These are phyloP conservation scores for Pseudomyrmex dendroicus DNA, from an alignment of 1,140 invertebrate species.

Conservation along the genomic window DNA sequence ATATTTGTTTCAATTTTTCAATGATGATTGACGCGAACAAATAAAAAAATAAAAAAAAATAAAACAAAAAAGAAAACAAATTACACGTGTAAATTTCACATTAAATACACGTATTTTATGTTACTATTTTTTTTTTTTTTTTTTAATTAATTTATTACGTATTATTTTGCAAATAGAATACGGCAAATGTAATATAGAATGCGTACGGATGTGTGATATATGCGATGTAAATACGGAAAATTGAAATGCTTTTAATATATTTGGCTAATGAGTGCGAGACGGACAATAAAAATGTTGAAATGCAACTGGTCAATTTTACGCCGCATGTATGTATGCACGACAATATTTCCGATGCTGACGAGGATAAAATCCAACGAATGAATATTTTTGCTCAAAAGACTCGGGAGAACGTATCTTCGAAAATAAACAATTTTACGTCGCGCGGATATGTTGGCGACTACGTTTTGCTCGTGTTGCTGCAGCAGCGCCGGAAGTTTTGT, in stretches of 20 bases:
- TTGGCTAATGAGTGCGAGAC: neutral
- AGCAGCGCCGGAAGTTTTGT: too few relatives aligned
- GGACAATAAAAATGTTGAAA: neutral
- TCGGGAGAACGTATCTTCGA: constrained; percentile 30
- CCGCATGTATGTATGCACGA: neutral
- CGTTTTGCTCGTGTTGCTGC: neutral
- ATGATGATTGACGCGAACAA: neutral
- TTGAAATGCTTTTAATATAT: neutral
- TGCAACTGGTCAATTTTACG: neutral
- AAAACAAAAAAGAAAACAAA: too few relatives aligned
- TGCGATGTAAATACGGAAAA: neutral
- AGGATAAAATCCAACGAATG: constrained; percentile 37
- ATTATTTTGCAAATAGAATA: too few relatives aligned
- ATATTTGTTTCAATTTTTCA: constrained; percentile 13
- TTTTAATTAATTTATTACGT: too few relatives aligned
- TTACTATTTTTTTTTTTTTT: too few relatives aligned
- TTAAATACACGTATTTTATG: too few relatives aligned
- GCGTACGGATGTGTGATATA: neutral
- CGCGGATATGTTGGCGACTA: constrained; percentile 31
- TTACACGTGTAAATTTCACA: too few relatives aligned
- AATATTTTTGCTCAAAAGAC: constrained; percentile 32
- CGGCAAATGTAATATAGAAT: neutral
- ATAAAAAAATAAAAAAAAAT: neutral
- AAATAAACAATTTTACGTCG: constrained; percentile 42
- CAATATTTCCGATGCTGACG: constrained; percentile 22